A percentile compares a stretch with the other conserved stretches of the same genome.
Evolutionary conservation across 2,797 vertebrate species (phyloP).

Genomic region (Pipistrellus pipistrellus): DNA sequence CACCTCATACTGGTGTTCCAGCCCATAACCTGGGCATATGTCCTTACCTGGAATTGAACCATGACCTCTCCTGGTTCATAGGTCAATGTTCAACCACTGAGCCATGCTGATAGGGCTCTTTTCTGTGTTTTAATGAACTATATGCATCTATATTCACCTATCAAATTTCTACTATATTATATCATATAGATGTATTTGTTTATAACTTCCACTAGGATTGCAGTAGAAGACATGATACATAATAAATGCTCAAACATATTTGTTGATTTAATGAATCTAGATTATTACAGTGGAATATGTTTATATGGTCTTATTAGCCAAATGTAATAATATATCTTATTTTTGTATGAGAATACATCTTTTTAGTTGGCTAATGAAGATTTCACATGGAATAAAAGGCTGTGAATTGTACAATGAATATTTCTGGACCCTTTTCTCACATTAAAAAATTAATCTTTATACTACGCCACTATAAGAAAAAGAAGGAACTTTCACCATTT

Average conservation of each 20-base stretch:
- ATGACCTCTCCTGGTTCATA: no score
- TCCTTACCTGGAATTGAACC: no score
- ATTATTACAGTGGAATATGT: neutral
- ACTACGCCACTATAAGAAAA: no score
- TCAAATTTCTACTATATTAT: neutral
- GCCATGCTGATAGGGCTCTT: neutral
- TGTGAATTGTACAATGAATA: neutral
- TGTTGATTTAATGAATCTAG: neutral
- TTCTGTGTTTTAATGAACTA: neutral
- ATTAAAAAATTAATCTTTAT: neutral
- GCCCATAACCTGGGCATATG: no score
- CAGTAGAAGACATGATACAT: neutral
- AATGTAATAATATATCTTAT: neutral
- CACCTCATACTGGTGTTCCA: no score
- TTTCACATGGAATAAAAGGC: neutral
- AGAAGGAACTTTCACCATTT: no score
- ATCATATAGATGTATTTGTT: neutral
- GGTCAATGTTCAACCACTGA: no score
- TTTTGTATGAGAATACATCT: neutral
- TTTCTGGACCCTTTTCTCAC: neutral
- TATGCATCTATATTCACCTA: neutral
- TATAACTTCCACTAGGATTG: neutral
- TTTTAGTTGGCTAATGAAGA: neutral
- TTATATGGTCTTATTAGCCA: neutral
- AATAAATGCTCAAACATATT: constrained; percentile 3